Conservation (phyloP, 2,797 vertebrate genomes). For the Gymnothorax javanicus region DNA sequence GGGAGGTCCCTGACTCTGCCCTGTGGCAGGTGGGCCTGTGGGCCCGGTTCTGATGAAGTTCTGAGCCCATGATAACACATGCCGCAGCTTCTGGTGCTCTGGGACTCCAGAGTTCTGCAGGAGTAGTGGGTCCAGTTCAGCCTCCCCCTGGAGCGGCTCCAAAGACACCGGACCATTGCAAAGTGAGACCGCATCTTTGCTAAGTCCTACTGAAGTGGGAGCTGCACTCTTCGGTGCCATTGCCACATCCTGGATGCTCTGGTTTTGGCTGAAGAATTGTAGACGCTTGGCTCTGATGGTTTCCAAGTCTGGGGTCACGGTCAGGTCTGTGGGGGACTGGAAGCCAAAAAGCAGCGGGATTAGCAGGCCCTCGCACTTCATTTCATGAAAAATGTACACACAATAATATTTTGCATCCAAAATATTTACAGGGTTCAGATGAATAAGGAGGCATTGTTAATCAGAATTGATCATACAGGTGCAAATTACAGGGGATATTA, state of each 20-base stretch:
- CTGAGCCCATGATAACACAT: constrained; percentile 65
- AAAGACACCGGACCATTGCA: neutral
- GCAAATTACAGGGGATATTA: too few species aligned
- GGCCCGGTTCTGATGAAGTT: constrained; percentile 23
- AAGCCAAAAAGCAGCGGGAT: neutral
- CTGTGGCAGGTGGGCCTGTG: neutral
- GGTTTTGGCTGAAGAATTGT: constrained; percentile 43
- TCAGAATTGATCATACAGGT: neutral
- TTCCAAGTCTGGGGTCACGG: constrained; percentile 36
- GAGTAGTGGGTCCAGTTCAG: constrained; percentile 44
- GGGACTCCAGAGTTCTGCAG: constrained; percentile 52
- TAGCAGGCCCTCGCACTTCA: neutral
- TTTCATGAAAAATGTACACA: neutral
- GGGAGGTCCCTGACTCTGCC: neutral
- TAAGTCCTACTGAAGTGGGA: neutral
- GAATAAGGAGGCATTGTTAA: neutral
- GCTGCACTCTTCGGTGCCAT: neutral
- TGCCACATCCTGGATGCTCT: neutral
- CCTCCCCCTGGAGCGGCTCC: neutral
- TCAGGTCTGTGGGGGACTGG: neutral
- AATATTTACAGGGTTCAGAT: neutral
- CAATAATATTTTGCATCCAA: neutral
- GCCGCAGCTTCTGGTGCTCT: constrained; percentile 66
- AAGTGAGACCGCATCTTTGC: neutral
- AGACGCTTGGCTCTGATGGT: constrained; percentile 39